Evolutionary conservation across 2,888 invertebrate species (phyloP), one percentile per base, ranked within the genome.

Genomic region (Pachycephus smyrnensis): DNA sequence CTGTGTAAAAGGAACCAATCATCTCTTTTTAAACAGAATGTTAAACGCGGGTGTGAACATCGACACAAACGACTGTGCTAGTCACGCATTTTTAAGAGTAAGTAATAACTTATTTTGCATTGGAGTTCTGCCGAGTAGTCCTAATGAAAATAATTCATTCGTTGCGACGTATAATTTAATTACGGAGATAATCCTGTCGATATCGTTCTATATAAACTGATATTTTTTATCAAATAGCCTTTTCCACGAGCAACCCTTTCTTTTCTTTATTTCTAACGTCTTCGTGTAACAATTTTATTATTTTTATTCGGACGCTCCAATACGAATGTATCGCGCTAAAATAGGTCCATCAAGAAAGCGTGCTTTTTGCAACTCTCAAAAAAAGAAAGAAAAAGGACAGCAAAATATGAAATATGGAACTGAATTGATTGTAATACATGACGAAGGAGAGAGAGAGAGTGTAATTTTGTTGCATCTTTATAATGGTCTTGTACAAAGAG

Each of bases 71-170:
- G 87, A 89, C 86, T 89, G 85, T 88, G 86, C 90, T 90, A 90
- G 90, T 90, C 90, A 90, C 87, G 88, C 86, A 87, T 88, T 89
- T 89, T 86, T 88, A 86, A 86, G 83, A 85, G 86, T 88, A 87
- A 87, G 87, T 88, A 87, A 87, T 89, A 88, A 87, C 85, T 88
- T 89, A 88, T 89, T 88, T 84, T 85, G 81, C 80, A 80, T 84
- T 83, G 79, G 69, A 84, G 81, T 81, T 80, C 83, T 73, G 82
- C 79, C 73, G 80, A 80, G 83, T 80, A 79, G 81, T 83, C 81
- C 79, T 80, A 82, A 82, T 82, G 79, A 85, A 71, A 71, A 73
- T 80, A n/a, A 71, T 71, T 31, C 6, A 32, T 71, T 71, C 31
- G 15, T 71, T 71, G 71, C 30, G 30, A 71, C 12, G 12, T 30